These are phyloP conservation scores for Meghimatium bilineatum DNA, from an alignment of 2,888 invertebrate genomes.

Conservation along the genomic window DNA sequence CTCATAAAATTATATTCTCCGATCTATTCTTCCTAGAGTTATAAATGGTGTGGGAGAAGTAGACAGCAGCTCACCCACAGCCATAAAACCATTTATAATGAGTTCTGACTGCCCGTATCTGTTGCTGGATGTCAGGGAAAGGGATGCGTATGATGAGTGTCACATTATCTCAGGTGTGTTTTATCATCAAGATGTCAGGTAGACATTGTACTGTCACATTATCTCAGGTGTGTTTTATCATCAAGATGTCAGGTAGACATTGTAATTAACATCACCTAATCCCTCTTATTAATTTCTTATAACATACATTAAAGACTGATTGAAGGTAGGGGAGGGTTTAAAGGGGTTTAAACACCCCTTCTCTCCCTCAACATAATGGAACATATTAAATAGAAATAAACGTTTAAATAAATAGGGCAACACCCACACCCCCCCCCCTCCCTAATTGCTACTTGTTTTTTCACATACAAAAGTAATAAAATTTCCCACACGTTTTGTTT, in stretches of 20 bases:
- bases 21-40: slow-evolving; percentile 63
- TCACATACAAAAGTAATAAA: too few relatives aligned
- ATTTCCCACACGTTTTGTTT: too few relatives aligned
- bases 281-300: too few relatives aligned
- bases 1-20: too few relatives aligned
- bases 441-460: too few relatives aligned
- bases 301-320: too few relatives aligned
- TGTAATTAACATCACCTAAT: slow-evolving; percentile 72
- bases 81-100: slow-evolving; percentile 26
- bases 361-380: too few relatives aligned
- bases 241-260: neutral
- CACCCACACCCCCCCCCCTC: too few relatives aligned
- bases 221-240: slow-evolving; percentile 60
- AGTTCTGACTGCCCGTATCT: slow-evolving; percentile 75
- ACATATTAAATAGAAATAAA: too few relatives aligned
- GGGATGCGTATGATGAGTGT: slow-evolving; percentile 74
- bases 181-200: neutral
- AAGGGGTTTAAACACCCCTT: too few relatives aligned
- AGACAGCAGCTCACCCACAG: slow-evolving; percentile 60
- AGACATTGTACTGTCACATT: slow-evolving; percentile 69
- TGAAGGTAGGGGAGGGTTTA: too few relatives aligned
- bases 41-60: slow-evolving; percentile 76
- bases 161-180: slow-evolving; percentile 73
- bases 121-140: slow-evolving; percentile 77
- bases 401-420: too few relatives aligned